A percentile compares a stretch with the other conserved stretches of the same genome.
Conservation (phyloP, 2,113 vertebrate genomes). For the Prinia subflava region DNA sequence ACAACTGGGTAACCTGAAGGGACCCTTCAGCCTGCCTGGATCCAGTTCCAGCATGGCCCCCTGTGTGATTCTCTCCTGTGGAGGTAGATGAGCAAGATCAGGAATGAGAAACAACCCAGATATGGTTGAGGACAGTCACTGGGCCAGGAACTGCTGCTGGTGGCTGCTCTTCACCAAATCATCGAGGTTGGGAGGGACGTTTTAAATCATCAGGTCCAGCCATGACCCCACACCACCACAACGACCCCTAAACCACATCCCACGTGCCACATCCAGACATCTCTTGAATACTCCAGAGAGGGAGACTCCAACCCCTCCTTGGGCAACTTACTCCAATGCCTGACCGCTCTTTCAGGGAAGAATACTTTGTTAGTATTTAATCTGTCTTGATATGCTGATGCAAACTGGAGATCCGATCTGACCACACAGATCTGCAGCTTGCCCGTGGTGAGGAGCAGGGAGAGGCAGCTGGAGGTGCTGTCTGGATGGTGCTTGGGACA, state of each 20-base stretch:
- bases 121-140: accelerated
- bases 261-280: background rate
- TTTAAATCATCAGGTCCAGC: background rate
- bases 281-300: background rate
- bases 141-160: background rate
- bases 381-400: too few species aligned
- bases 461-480: background rate
- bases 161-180: background rate
- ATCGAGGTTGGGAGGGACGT: background rate
- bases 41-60: background rate
- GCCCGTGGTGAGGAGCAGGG: background rate
- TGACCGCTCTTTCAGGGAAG: background rate
- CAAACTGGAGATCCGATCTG: background rate
- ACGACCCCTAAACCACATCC: background rate
- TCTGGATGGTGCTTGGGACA: accelerated
- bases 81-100: background rate
- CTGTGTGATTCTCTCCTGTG: accelerated
- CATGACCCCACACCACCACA: background rate
- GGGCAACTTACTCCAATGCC: background rate
- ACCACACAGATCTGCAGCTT: accelerated
- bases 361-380: background rate
- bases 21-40: background rate
- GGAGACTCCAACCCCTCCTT: background rate
- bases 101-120: background rate
- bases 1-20: background rate